Conservation (phyloP, 2,888 invertebrate species). For the Cephus pulcher region DNA sequence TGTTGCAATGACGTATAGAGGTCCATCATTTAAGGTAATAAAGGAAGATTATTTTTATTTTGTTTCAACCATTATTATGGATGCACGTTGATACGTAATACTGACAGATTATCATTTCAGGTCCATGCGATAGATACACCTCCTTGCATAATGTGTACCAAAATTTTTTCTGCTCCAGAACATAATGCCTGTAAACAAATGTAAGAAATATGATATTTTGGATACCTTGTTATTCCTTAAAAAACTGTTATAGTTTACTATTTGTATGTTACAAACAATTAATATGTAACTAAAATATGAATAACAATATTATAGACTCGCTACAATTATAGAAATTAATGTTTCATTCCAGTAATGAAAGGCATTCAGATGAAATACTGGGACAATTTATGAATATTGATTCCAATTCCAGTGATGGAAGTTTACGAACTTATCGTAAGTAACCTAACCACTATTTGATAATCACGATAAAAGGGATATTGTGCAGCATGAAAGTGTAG, state of each 20-base stretch:
- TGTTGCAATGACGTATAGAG: constrained; percentile 88
- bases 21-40: constrained; percentile 84
- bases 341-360: constrained; percentile 41
- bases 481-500: not conserved
- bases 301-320: no score
- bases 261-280: not conserved
- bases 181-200: constrained; percentile 48
- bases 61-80: constrained; percentile 2
- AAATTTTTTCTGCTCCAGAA: constrained; percentile 61
- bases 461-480: not conserved
- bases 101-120: constrained; percentile 34
- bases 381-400: constrained; percentile 45
- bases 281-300: no score
- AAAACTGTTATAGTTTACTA: not conserved
- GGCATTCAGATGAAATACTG: constrained; percentile 51
- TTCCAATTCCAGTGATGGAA: constrained; percentile 49
- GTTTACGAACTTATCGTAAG: constrained; percentile 49
- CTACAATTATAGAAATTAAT: constrained; percentile 4
- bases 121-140: constrained; percentile 69
- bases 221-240: no score
- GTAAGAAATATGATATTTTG: constrained; percentile 33
- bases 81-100: not conserved
- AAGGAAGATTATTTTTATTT: constrained; percentile 20
- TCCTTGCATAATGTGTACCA: constrained; percentile 64
- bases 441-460: constrained; percentile 23